Conservation (phyloP, 2,888 invertebrate genomes). For the Adela reaumurella region DNA sequence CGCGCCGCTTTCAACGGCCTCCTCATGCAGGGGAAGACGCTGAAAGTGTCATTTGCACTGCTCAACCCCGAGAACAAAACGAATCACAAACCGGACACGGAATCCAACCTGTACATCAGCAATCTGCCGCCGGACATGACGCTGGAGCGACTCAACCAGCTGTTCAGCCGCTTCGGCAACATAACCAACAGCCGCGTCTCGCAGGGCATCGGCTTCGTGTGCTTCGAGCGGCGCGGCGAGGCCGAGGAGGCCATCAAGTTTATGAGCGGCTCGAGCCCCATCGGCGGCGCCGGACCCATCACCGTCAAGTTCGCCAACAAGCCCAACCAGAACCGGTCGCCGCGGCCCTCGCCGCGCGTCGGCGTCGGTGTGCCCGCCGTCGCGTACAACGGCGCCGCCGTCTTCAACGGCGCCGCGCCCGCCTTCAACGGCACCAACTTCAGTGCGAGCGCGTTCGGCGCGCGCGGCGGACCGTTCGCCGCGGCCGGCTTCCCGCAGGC, state of each 20-base stretch:
- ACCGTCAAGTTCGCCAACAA: constrained; percentile 52
- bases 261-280: constrained; percentile 44
- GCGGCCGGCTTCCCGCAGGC: constrained; percentile 38
- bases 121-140: constrained; percentile 53
- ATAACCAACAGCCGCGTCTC: constrained; percentile 52
- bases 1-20: constrained; percentile 50
- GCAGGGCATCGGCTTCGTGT: constrained; percentile 51
- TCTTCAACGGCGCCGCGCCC: constrained; percentile 36
- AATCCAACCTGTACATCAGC: constrained; percentile 51
- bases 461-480: constrained; percentile 34
- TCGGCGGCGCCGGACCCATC: constrained; percentile 40
- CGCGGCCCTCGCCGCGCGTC: constrained; percentile 33
- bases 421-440: constrained; percentile 38
- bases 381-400: constrained; percentile 39
- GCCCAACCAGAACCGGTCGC: constrained; percentile 41
- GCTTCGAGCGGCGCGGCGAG: constrained; percentile 41
- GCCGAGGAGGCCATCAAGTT: constrained; percentile 48
- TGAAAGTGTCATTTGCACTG: constrained; percentile 51
- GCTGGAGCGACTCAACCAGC: constrained; percentile 40
- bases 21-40: constrained; percentile 51
- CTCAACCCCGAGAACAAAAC: constrained; percentile 51
- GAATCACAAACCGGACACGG: constrained; percentile 49
- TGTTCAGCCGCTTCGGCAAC: constrained; percentile 40
- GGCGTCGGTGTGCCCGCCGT: constrained; percentile 26
- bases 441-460: constrained; percentile 33